Evolutionary conservation across 2,888 invertebrate species (phyloP).

Genomic region (Chrysolina americana): DNA sequence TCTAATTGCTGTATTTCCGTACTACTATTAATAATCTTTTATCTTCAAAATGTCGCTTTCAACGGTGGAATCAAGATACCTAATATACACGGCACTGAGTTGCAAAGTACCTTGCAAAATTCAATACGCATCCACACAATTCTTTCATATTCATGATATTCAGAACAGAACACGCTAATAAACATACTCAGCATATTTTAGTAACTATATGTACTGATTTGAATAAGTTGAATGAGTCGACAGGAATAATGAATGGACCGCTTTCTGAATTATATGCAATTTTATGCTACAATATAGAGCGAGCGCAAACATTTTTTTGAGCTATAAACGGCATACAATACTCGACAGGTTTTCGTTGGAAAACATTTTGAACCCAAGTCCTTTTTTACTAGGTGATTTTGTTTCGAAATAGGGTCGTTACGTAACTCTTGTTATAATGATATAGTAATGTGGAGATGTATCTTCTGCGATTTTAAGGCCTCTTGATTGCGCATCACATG

Average conservation of each 20-base stretch:
- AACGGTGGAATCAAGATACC: background rate
- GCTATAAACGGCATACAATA: background rate
- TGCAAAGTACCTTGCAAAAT: conserved; percentile 15
- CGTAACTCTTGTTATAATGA: background rate
- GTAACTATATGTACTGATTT: conserved; percentile 16
- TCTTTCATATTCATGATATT: conserved; percentile 20
- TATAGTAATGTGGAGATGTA: too few species aligned
- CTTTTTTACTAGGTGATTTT: background rate
- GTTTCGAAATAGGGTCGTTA: background rate
- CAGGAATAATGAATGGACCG: conserved; percentile 16
- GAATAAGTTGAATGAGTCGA: conserved; percentile 6
- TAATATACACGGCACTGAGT: background rate
- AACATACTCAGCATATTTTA: conserved; percentile 19
- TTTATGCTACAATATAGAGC: conserved; percentile 4
- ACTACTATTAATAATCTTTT: too few species aligned
- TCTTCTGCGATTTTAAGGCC: too few species aligned
- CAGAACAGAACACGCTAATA: conserved; percentile 15
- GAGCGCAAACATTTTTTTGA: background rate
- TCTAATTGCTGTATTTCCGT: too few species aligned
- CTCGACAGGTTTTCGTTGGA: background rate
- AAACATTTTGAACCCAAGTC: background rate
- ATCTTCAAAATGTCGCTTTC: background rate
- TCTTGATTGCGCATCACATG: too few species aligned
- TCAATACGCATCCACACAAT: conserved; percentile 9
- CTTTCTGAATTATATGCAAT: conserved; percentile 3